A percentile compares a stretch with the other conserved stretches of the same genome.
Evolutionary conservation across 2,113 vertebrate species (phyloP).

Genomic region (Scophthalmus maximus): DNA sequence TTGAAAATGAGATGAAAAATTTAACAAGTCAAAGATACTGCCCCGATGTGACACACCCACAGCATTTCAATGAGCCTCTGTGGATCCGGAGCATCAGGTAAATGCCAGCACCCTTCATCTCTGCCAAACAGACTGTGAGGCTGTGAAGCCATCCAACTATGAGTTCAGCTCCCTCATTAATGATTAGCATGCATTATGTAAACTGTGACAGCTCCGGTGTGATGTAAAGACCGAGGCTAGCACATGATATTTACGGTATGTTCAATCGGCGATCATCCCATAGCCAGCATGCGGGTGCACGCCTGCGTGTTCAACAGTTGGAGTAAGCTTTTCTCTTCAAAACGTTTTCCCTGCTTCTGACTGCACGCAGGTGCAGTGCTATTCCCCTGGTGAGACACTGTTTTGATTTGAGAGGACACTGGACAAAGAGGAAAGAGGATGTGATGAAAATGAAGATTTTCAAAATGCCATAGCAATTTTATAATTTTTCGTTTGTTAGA

Average conservation of each 20-base stretch:
- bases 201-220: conserved; percentile 48
- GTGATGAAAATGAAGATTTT: neutral
- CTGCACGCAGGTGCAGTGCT: neutral
- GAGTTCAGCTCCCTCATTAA: conserved; percentile 48
- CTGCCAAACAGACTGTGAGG: conserved; percentile 55
- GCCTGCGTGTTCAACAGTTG: conserved; percentile 1
- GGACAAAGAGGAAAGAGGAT: too few species aligned
- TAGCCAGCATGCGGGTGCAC: conserved; percentile 15
- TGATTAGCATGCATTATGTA: conserved; percentile 53
- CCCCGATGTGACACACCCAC: conserved; percentile 69
- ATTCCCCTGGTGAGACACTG: neutral
- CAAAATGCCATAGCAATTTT: neutral
- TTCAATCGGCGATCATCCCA: conserved; percentile 26
- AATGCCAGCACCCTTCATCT: conserved; percentile 73
- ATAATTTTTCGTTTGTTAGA: too few species aligned
- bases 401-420: too few species aligned
- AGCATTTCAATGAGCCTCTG: conserved; percentile 71
- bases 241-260: conserved; percentile 19
- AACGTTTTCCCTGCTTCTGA: neutral
- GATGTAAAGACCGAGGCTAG: conserved; percentile 38
- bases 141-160: conserved; percentile 41
- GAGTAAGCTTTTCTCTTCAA: neutral
- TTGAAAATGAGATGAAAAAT: conserved; percentile 76
- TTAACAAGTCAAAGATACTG: conserved; percentile 73
- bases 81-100: conserved; percentile 58